A percentile compares a stretch with the other conserved stretches of the same genome.
phyloP scores from a whole-genome alignment of 2,888 invertebrate species.

The Orchesella flavescens region DNA sequence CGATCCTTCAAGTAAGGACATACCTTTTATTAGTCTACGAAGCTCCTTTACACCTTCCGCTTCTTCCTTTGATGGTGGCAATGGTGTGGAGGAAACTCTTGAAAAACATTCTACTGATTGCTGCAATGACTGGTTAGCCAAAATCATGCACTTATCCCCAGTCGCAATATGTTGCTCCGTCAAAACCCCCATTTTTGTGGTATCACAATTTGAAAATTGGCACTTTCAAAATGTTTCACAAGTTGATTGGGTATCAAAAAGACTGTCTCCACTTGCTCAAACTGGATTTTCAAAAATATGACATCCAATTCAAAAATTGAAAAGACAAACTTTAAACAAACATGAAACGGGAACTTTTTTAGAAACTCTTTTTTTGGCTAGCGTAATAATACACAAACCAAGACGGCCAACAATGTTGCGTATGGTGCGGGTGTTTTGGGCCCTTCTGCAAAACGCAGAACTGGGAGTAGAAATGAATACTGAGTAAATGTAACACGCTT shows the following conservation, averaged over 20 bases:
- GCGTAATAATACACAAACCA: neutral
- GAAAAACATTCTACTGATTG: neutral
- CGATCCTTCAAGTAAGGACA: neutral
- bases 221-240: neutral
- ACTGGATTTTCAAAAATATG: neutral
- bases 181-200: constrained; percentile 31
- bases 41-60: constrained; percentile 19
- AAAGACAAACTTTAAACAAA: neutral
- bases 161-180: constrained; percentile 26
- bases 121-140: neutral
- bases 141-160: neutral
- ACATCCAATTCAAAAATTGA: neutral
- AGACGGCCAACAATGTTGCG: neutral
- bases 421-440: neutral
- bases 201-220: neutral
- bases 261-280: neutral
- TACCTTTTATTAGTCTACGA: constrained; percentile 12
- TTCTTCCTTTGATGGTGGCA: constrained; percentile 14
- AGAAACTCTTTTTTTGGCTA: neutral
- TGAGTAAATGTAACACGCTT: constrained; percentile 13
- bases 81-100: constrained; percentile 1
- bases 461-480: constrained; percentile 37
- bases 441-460: constrained; percentile 59
- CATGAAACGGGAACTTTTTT: neutral
- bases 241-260: neutral